Base-by-base conservation (phyloP, 2,113 vertebrate species). In the Vanacampus margaritifer region DNA sequence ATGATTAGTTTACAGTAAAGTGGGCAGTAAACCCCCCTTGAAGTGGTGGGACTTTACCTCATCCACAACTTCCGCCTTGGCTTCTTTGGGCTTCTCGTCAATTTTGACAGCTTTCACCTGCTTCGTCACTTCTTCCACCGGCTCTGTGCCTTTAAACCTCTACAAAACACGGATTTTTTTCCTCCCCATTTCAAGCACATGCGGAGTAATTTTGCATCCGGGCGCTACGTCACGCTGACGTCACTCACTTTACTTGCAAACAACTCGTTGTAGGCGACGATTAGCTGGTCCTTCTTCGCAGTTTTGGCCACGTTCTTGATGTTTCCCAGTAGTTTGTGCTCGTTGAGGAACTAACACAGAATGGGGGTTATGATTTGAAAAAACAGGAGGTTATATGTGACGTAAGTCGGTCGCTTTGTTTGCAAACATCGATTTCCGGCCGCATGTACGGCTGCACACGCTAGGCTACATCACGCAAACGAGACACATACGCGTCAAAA, bases 281-380 rank as follows among this genome's bases (percentile, higher is more conserved):
- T 84, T n/a, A 99, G 87, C 43, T 97, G 94, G 28, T 98, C 95
- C 88, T 97, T 98, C 16, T 95, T 98, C 23, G 94, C 94, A 0
- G 95, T 96, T 89, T 98, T 98, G 0, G 94, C 92, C 66, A 98
- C 95, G 84, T 95, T 98, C 85, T 98, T 99, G 39, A 97, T 92
- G 79, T 97, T 98, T 86, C 96, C 96, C 74, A 96, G 77, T 75
- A 98, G 89, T 65, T 95, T 96, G 87, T 97, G 93, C 79, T 98
- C 95, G 59, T 92, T 91, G 71, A 98, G 94, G 86, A 98, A 99
- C 97, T 99, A 13, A 80, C 46, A 28, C 4, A 36, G 0, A 37
- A n/a, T 2, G 26, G 8, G 13, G 21, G 17, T 41, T 21, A 19
- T 5, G 21, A 1, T 41, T 23, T 26, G 35, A 12, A 6, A 36